Evolutionary conservation across 2,888 invertebrate genomes (phyloP).

Genomic region (Aphodius granarius): DNA sequence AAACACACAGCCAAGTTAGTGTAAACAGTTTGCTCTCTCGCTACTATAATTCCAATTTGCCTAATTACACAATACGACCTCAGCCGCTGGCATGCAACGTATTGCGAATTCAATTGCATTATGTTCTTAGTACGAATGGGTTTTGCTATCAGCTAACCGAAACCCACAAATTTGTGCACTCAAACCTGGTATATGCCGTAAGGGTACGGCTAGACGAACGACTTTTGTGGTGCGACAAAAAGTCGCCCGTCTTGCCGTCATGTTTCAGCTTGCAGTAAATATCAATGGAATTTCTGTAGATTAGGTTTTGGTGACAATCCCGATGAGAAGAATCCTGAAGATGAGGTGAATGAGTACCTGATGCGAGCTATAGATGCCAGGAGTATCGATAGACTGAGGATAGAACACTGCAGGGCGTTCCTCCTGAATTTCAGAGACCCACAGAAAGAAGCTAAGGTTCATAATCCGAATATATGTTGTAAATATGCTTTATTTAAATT

Average conservation of each 20-base stretch:
- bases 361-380: constrained; percentile 95
- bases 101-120: not conserved
- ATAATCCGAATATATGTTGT: constrained; percentile 28
- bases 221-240: too few relatives aligned
- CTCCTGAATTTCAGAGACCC: constrained; percentile 82
- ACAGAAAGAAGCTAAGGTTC: constrained; percentile 80
- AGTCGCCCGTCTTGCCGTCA: too few relatives aligned
- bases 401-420: constrained; percentile 86
- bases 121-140: not conserved
- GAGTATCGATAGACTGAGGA: constrained; percentile 84
- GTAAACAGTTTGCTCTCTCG: not conserved
- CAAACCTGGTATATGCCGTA: too few relatives aligned
- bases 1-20: constrained; percentile 67
- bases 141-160: too few relatives aligned
- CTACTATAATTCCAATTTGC: not conserved
- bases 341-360: constrained; percentile 95
- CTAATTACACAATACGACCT: not conserved
- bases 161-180: constrained; percentile 11
- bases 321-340: constrained; percentile 81
- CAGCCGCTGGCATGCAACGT: not conserved
- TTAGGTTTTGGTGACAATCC: constrained; percentile 71
- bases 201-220: too few relatives aligned
- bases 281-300: constrained; percentile 51
- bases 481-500: constrained; percentile 30
- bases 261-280: not conserved